Evolutionary conservation across 2,888 invertebrate genomes (phyloP).

Genomic region (Drepana falcataria): DNA sequence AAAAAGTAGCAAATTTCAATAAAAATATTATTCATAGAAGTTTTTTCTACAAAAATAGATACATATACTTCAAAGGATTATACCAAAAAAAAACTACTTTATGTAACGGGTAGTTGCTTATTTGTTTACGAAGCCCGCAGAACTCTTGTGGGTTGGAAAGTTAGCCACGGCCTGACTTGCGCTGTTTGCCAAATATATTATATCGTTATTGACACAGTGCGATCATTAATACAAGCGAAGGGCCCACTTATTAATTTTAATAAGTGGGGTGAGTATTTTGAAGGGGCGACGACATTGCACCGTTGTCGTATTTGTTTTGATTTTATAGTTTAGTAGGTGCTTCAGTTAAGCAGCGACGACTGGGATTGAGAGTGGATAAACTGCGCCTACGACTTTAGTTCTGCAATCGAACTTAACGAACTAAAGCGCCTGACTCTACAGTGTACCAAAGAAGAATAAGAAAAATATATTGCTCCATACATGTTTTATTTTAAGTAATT

Average conservation of each 20-base stretch:
- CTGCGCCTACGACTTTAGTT: not conserved
- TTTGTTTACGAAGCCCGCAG: not conserved
- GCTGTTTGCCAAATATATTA: slow-evolving; percentile 74
- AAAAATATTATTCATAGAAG: too few relatives aligned
- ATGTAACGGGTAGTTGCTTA: not conserved
- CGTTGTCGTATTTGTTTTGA: slow-evolving; percentile 66
- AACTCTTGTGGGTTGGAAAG: slow-evolving; percentile 11
- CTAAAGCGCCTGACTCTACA: not conserved
- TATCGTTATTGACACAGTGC: slow-evolving; percentile 72
- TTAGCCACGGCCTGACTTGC: slow-evolving; percentile 44
- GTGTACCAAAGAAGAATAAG: too few relatives aligned
- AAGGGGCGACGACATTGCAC: slow-evolving; percentile 56
- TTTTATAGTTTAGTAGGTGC: slow-evolving; percentile 53
- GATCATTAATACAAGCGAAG: slow-evolving; percentile 74
- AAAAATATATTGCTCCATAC: too few relatives aligned
- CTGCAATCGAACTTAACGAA: not conserved
- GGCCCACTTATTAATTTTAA: slow-evolving; percentile 78
- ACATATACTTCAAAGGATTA: too few relatives aligned
- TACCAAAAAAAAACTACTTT: not conserved
- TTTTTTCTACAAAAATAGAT: too few relatives aligned
- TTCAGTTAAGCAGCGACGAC: slow-evolving; percentile 2
- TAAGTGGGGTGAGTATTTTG: slow-evolving; percentile 66
- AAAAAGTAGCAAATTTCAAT: too few relatives aligned
- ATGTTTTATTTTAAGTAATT: too few relatives aligned
- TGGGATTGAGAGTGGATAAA: not conserved